phyloP scores from a whole-genome alignment of 2,113 vertebrate genomes.

The Telmatochromis sp. region DNA sequence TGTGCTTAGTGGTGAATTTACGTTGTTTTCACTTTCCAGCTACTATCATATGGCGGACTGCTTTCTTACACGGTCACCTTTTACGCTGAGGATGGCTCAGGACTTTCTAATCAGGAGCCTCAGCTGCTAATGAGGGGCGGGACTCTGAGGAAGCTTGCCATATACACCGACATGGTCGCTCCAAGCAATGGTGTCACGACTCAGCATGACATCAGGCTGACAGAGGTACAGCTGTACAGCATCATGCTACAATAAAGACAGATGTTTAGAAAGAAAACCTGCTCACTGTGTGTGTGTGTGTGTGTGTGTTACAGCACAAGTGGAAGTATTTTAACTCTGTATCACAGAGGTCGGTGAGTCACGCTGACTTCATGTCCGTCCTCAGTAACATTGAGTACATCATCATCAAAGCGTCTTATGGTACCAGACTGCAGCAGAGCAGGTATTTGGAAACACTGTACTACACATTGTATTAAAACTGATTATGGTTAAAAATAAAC shows the following conservation, averaged over 20 bases:
- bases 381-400: constrained; percentile 84
- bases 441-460: constrained; percentile 67
- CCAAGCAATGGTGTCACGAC: constrained; percentile 76
- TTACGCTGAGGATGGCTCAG: constrained; percentile 75
- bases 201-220: constrained; percentile 74
- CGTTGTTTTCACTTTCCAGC: constrained; percentile 49
- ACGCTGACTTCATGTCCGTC: constrained; percentile 84
- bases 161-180: constrained; percentile 74
- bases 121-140: constrained; percentile 90
- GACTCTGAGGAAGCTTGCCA: constrained; percentile 73
- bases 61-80: constrained; percentile 79
- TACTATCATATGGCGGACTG: constrained; percentile 84
- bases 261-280: neutral
- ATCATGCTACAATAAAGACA: neutral
- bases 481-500: neutral
- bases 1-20: neutral
- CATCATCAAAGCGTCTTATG: constrained; percentile 88
- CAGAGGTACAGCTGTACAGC: constrained; percentile 75
- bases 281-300: neutral
- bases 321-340: constrained; percentile 96
- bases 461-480: neutral
- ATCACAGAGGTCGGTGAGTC: constrained; percentile 79
- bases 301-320: constrained; percentile 66
- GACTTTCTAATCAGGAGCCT: constrained; percentile 85
- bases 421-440: constrained; percentile 85